These are phyloP conservation scores for Lerema accius DNA, from an alignment of 1,140 invertebrate genomes.

Conservation along the genomic window DNA sequence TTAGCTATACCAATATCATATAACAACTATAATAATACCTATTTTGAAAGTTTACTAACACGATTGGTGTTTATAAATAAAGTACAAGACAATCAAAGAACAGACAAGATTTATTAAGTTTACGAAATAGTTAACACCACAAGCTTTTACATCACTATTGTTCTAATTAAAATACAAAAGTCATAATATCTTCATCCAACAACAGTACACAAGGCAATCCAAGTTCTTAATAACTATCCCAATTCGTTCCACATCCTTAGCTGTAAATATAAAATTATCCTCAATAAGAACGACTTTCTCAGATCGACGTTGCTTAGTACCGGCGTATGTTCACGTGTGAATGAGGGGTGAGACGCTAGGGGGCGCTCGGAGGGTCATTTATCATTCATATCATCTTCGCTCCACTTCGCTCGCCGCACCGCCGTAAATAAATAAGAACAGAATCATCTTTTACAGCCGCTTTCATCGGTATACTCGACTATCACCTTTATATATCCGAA, in stretches of 20 bases:
- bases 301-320: conserved; percentile 18
- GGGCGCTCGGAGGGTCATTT: conserved; percentile 77
- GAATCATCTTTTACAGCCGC: conserved; percentile 80
- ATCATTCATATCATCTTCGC: conserved; percentile 83
- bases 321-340: conserved; percentile 74
- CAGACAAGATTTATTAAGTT: no score
- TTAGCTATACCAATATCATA: no score
- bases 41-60: no score
- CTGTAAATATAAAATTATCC: conserved; percentile 30
- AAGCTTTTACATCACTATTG: not conserved
- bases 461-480: conserved; percentile 43
- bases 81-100: no score
- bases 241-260: conserved; percentile 25
- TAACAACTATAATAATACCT: no score
- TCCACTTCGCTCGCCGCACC: conserved; percentile 82
- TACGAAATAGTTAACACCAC: not conserved
- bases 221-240: conserved; percentile 9
- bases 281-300: conserved; percentile 21
- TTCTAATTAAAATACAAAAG: not conserved
- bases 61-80: no score
- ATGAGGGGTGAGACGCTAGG: conserved; percentile 45
- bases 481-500: conserved; percentile 34
- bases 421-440: conserved; percentile 83
- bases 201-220: no score
- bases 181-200: no score